A percentile compares a stretch with the other conserved stretches of the same genome.
phyloP scores from a whole-genome alignment of 2,113 vertebrate genomes.

The Antigone vipio region DNA sequence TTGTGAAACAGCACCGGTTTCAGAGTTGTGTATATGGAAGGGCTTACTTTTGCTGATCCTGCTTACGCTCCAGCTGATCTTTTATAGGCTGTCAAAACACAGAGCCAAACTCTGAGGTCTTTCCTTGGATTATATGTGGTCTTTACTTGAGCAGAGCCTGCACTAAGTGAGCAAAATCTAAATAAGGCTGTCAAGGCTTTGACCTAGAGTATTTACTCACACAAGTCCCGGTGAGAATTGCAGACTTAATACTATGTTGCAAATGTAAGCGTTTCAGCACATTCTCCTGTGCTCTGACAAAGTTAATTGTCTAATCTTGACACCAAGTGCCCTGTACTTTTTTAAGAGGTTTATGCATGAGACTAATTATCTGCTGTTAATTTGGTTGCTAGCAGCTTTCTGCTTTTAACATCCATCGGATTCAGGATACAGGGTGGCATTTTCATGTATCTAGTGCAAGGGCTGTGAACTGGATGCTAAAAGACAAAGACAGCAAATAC shows the following conservation, averaged over 20 bases:
- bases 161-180: slow-evolving; percentile 53
- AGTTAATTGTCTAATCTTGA: slow-evolving; percentile 74
- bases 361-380: slow-evolving; percentile 77
- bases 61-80: background rate
- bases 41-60: slow-evolving; percentile 21
- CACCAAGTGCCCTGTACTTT: slow-evolving; percentile 62
- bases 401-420: slow-evolving; percentile 63
- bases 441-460: slow-evolving; percentile 54
- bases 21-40: background rate
- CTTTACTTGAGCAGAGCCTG: slow-evolving; percentile 33
- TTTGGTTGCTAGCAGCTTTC: slow-evolving; percentile 74
- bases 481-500: background rate
- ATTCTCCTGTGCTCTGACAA: slow-evolving; percentile 47
- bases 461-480: slow-evolving; percentile 8
- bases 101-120: background rate
- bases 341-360: slow-evolving; percentile 73
- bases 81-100: slow-evolving; percentile 27
- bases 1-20: background rate
- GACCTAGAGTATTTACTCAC: slow-evolving; percentile 64
- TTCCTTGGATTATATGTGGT: slow-evolving; percentile 6
- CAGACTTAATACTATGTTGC: slow-evolving; percentile 26
- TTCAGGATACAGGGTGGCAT: slow-evolving; percentile 59
- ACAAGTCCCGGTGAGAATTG: background rate
- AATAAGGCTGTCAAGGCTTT: slow-evolving; percentile 58
- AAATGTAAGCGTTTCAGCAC: slow-evolving; percentile 27